Evolutionary conservation across 2,113 vertebrate genomes (phyloP).

Genomic region (Phaetusa simplex): DNA sequence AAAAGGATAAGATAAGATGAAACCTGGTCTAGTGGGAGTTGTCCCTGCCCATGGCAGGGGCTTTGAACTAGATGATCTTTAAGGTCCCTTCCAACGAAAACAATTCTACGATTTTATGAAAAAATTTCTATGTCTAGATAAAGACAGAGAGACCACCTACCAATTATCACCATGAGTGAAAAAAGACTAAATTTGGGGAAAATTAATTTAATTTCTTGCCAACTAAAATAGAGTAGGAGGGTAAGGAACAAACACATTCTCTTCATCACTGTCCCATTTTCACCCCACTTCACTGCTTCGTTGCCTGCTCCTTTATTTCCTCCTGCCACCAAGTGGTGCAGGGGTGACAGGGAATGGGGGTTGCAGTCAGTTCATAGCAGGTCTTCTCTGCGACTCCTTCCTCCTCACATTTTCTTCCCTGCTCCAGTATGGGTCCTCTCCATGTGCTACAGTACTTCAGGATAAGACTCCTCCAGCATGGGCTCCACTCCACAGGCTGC

Average conservation of each 20-base stretch:
- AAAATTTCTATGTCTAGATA: neutral
- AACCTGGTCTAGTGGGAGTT: too few relatives aligned
- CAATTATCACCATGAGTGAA: neutral
- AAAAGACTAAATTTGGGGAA: neutral
- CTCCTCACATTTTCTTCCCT: neutral
- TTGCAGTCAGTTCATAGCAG: neutral
- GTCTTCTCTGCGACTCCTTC: neutral
- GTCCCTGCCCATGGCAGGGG: too few relatives aligned
- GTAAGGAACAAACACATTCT: neutral
- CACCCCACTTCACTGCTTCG: neutral
- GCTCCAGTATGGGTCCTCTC: rapidly evolving
- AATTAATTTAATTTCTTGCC: neutral
- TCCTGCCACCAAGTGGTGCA: rapidly evolving
- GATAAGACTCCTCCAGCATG: rapidly evolving
- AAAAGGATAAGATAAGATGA: neutral
- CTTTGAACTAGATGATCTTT: too few relatives aligned
- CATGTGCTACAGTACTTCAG: neutral
- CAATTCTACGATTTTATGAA: neutral
- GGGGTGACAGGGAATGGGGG: neutral
- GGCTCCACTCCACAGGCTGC: neutral
- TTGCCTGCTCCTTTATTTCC: neutral
- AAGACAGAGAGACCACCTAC: neutral
- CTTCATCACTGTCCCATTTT: neutral
- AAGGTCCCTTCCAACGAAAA: too few relatives aligned
- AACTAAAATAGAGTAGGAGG: neutral